Evolutionary conservation across 2,888 invertebrate genomes (phyloP), one percentile per base, ranked within the genome.

Genomic region (Plemyria rubiginata): DNA sequence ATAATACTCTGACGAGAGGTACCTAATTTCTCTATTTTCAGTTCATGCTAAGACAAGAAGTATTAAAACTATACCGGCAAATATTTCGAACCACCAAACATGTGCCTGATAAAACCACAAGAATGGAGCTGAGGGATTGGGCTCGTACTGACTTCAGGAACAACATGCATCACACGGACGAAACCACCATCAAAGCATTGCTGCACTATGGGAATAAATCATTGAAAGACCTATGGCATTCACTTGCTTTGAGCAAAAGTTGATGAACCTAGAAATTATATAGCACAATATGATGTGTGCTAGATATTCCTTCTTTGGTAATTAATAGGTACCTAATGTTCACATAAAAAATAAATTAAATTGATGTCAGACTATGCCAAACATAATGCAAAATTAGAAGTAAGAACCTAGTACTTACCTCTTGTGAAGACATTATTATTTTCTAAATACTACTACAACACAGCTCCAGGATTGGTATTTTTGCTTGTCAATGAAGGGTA

Each of bases 31-130:
- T 49, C 11, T 22, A 1, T 32, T 94, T 94, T 29, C 84, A 97
- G 97, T 97, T 97, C 83, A 94, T 97, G 84, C 83, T 96, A 36
- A 94, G 96, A 11, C 95, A 96, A 87, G 95, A 97, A 87, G 97
- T 97, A 0, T 81, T 97, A 16, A 95, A 95, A 74, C 84, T 97
- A 0, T 97, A 97, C 76, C 92, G 96, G 68, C 94, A 95, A 67
- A 95, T 97, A 65, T 94, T 97, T 71, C 94, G 95, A 54, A 93
- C 95, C 7, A 93, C 96, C 53, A 94, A 93, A 59, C 87, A 94
- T 75, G 94, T 97, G 8, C 94, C 95, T 0, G 95, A 96, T 79
- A 85, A 93, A 71, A 83, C 79, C 0, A 95, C 95, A 55, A 93
- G 94, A 63, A 75, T 85, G 0, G 96, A 97, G 73, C 85, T 97